Evolutionary conservation across 1,140 invertebrate genomes (phyloP), one percentile per base, ranked within the genome.

Genomic region (Mycetomoellerius zeteki): DNA sequence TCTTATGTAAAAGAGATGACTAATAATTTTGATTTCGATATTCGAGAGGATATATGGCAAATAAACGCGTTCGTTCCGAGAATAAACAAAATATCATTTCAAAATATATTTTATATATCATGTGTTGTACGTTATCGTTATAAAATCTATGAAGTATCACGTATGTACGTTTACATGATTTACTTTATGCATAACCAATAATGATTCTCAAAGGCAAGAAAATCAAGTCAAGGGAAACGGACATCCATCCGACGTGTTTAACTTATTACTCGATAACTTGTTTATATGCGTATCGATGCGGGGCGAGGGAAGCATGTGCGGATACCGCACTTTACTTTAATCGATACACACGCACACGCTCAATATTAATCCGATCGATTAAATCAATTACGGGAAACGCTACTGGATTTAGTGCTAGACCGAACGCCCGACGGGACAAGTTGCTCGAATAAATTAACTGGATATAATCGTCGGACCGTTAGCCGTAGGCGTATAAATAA

Each of bases 341-440:
- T 89, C 86, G 88, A 78, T 75, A 77, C 62, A 12, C 65, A 73
- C 72, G 64, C 77, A 86, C 73, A 77, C 75, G 65, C 47, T 88
- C 33, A 81, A 88, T 88, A 88, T 89, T 89, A 89, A 89, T 88
- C 82, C 87, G 82, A 14, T 62, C 87, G 88, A 89, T 89, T 89
- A 88, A 89, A 88, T 88, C 86, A 86, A 86, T 88, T 88, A 89
- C 75, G 82, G 82, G 37, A 88, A 88, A 86, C 75, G 88, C 82
- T 72, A 69, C 81, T 86, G 75, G 82, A 88, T 86, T 85, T 62
- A 76, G 67, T 47, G 73, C 72, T 71, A 50, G 67, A n/a, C 37
- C 86, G 71, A 62, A 75, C 87, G 86, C 52, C 50, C 71, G 72
- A 69, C 86, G 64, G 65, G 78, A 88, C 80, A 81, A 87, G 78